A percentile compares a stretch with the other conserved stretches of the same genome.
Evolutionary conservation across 2,113 vertebrate genomes (phyloP).

Genomic region (Pitta sordida): DNA sequence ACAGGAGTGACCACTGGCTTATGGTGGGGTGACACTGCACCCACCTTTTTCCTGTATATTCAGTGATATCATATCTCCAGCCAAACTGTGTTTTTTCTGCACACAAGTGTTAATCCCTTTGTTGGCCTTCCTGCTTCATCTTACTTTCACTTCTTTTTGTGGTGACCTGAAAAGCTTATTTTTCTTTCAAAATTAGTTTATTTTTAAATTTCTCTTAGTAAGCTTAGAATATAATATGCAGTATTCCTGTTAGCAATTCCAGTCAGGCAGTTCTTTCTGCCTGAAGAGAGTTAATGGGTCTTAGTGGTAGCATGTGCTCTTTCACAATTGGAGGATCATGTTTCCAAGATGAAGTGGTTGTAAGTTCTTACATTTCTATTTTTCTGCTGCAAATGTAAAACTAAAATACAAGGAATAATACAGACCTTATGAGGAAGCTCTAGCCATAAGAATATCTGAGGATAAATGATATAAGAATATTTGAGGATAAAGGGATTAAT

Average conservation of each 20-base stretch:
- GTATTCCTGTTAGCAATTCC: neutral
- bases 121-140: neutral
- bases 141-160: neutral
- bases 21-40: neutral
- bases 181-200: neutral
- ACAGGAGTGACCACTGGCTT: neutral
- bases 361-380: neutral
- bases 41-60: neutral
- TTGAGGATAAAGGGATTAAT: neutral
- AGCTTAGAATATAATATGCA: neutral
- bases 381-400: neutral
- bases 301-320: neutral
- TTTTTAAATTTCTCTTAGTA: neutral
- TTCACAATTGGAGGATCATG: neutral
- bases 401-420: neutral
- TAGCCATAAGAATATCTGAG: neutral
- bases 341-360: neutral
- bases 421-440: neutral
- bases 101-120: neutral
- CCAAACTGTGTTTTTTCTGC: neutral
- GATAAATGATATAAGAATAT: neutral
- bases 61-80: neutral
- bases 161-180: neutral
- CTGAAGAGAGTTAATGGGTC: neutral
- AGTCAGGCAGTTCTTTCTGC: neutral